Evolutionary conservation across 2,113 vertebrate genomes (phyloP).

Genomic region (Cryptotis parvus): DNA sequence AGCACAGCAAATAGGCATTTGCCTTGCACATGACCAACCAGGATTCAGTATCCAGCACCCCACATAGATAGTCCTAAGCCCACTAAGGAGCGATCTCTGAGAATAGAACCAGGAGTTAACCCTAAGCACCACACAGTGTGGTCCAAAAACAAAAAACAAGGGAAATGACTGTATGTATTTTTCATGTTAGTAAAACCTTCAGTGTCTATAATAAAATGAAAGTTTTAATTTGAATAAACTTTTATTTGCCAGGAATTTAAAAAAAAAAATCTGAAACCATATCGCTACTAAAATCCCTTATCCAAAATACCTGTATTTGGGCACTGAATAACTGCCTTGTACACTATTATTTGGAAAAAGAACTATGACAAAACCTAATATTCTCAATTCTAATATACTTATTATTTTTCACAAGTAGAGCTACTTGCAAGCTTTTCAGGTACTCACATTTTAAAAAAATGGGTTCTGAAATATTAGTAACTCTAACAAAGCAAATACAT

Average conservation of each 20-base stretch:
- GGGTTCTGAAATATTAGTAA: conserved; percentile 32
- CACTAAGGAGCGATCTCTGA: too few relatives aligned
- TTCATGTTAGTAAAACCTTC: conserved; percentile 14
- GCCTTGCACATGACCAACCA: too few relatives aligned
- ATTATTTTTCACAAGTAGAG: background rate
- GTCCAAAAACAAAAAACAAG: too few relatives aligned
- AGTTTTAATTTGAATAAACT: conserved; percentile 25
- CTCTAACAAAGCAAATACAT: background rate
- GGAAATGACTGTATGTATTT: background rate
- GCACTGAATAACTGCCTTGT: background rate
- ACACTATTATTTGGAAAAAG: background rate
- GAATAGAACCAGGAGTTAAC: too few relatives aligned
- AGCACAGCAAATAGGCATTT: too few relatives aligned
- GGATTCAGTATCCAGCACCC: too few relatives aligned
- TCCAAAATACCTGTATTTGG: conserved; percentile 11
- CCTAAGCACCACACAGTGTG: too few relatives aligned
- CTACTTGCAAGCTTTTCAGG: conserved; percentile 52
- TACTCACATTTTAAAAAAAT: background rate
- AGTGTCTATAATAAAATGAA: background rate
- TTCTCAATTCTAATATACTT: background rate
- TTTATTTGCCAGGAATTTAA: conserved; percentile 1
- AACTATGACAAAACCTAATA: background rate
- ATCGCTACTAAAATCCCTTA: conserved; percentile 24
- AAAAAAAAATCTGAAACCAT: background rate
- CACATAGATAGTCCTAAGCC: too few relatives aligned